A percentile compares a stretch with the other conserved stretches of the same genome.
phyloP scores from a whole-genome alignment of 1,140 invertebrate species.

The Rhagoletis pomonella region DNA sequence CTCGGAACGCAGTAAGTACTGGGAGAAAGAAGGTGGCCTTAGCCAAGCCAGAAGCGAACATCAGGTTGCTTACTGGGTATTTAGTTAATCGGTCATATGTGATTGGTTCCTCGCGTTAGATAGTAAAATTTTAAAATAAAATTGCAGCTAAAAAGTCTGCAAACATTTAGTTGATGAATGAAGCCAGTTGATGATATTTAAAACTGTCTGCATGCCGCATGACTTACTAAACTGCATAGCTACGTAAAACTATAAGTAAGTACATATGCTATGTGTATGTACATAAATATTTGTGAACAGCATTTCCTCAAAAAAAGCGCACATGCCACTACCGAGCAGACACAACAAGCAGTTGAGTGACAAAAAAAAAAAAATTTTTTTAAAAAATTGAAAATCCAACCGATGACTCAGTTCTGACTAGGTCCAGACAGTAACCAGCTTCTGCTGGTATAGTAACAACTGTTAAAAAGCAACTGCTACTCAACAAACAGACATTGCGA shows the following conservation, averaged over 20 bases:
- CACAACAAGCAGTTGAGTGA: slow-evolving; percentile 4
- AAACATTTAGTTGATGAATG: too few relatives aligned
- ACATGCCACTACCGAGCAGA: neutral
- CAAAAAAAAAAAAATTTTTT: neutral
- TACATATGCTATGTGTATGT: neutral
- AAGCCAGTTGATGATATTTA: neutral
- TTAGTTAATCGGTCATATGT: too few relatives aligned
- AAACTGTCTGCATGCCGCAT: neutral
- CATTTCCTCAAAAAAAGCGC: neutral
- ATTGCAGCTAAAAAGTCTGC: too few relatives aligned
- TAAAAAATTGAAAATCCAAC: neutral
- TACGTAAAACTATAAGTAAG: neutral
- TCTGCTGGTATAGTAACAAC: neutral
- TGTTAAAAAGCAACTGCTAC: neutral
- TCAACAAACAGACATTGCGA: slow-evolving; percentile 4
- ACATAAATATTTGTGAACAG: too few relatives aligned
- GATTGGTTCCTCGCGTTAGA: too few relatives aligned
- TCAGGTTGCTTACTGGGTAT: too few relatives aligned
- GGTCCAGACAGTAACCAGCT: neutral
- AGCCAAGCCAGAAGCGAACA: too few relatives aligned
- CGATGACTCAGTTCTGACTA: neutral
- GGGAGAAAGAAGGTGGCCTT: too few relatives aligned
- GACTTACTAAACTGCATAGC: neutral
- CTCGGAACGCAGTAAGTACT: too few relatives aligned
- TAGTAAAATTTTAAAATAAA: too few relatives aligned